Evolutionary conservation across 2,113 vertebrate species (phyloP).

Genomic region (Actenoides lindsayi): DNA sequence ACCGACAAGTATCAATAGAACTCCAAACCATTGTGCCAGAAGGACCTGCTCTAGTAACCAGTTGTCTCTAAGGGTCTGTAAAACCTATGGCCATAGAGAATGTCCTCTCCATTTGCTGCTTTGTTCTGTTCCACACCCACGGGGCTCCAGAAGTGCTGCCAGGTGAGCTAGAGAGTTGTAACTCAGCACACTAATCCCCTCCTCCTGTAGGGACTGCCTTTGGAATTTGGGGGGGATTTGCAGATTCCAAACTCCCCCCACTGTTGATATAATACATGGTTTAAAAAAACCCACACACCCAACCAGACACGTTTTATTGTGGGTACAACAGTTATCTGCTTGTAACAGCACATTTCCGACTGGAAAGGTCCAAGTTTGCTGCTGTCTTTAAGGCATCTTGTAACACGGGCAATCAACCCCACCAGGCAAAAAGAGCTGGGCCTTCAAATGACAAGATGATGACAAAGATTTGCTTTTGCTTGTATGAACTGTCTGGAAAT

Average conservation of each 20-base stretch:
- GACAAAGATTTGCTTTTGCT: neutral
- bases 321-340: neutral
- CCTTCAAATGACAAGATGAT: neutral
- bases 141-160: neutral
- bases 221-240: neutral
- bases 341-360: neutral
- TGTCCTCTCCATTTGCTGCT: neutral
- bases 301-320: neutral
- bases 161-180: neutral
- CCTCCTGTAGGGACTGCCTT: neutral
- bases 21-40: constrained; percentile 71
- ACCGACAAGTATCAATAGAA: constrained; percentile 84
- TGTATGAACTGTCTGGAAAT: neutral
- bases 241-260: neutral
- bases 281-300: neutral
- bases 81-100: neutral
- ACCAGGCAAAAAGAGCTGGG: neutral
- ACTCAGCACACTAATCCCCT: neutral
- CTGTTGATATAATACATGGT: neutral
- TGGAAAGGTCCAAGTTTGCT: neutral
- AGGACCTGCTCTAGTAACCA: constrained; percentile 32
- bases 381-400: accelerated
- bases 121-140: neutral
- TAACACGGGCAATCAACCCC: neutral
- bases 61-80: neutral